Evolutionary conservation across 2,113 vertebrate genomes (phyloP).

Genomic region (Gnathonemus echidnorhynchus): DNA sequence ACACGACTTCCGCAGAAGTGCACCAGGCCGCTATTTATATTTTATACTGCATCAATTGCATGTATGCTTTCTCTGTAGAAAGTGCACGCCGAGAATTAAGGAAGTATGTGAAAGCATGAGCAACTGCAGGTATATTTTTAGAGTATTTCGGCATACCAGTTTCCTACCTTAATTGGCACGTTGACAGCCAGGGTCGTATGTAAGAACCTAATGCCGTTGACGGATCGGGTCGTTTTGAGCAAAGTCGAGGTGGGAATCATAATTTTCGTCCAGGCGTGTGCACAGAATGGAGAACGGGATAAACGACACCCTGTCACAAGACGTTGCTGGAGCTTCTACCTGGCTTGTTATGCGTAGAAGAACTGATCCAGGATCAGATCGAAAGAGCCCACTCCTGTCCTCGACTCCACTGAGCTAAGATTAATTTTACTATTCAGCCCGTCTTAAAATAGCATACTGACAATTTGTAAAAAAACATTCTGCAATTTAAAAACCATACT

Average conservation of each 20-base stretch:
- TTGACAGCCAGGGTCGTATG: slow-evolving; percentile 34
- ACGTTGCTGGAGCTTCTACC: background rate
- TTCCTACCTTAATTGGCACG: slow-evolving; percentile 62
- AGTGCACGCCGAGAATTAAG: background rate
- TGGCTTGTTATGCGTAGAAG: background rate
- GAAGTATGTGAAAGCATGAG: background rate
- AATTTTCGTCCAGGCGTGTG: background rate
- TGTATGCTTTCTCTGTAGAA: background rate
- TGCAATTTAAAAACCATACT: background rate
- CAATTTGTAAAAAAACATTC: background rate
- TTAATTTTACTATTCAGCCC: background rate
- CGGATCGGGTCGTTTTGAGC: slow-evolving; percentile 17
- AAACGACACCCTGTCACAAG: background rate
- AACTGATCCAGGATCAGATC: background rate
- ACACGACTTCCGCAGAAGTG: background rate
- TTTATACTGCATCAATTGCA: background rate
- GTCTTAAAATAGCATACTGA: background rate
- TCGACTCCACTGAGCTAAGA: background rate
- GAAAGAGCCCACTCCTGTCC: background rate
- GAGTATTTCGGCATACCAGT: background rate
- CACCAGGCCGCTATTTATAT: background rate
- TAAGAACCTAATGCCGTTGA: slow-evolving; percentile 26
- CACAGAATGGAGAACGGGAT: background rate
- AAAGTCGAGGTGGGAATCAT: slow-evolving; percentile 26
- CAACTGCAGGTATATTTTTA: background rate